phyloP scores from a whole-genome alignment of 1,140 invertebrate species.

The Sinonovacula constricta region DNA sequence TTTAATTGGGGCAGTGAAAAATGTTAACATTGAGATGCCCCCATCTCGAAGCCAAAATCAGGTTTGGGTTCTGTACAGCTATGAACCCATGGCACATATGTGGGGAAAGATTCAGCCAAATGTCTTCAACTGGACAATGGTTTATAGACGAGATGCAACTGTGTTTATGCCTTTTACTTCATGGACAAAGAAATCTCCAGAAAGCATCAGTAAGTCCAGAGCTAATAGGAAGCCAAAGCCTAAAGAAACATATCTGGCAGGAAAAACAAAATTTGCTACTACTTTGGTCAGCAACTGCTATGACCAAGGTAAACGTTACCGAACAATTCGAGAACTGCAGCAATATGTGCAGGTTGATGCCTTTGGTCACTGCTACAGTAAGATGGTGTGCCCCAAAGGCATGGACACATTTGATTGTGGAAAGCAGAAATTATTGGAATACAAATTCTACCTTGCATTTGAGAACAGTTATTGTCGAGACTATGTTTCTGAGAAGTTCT shows the following conservation, averaged over 20 bases:
- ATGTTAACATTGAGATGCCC: slow-evolving; percentile 23
- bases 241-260: no score
- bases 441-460: slow-evolving; percentile 9
- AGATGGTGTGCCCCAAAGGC: not conserved
- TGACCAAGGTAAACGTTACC: not conserved
- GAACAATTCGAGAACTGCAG: not conserved
- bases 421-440: not conserved
- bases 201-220: not conserved
- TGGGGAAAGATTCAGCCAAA: slow-evolving; percentile 43
- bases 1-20: slow-evolving; percentile 21
- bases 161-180: slow-evolving; percentile 32
- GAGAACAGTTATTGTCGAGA: slow-evolving; percentile 8
- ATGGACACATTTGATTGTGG: not conserved
- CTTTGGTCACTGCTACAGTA: not conserved
- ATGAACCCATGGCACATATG: slow-evolving; percentile 41
- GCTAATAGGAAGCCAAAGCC: slow-evolving; percentile 9
- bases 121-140: slow-evolving; percentile 44
- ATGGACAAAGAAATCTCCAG: slow-evolving; percentile 15
- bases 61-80: slow-evolving; percentile 35
- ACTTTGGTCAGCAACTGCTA: not conserved
- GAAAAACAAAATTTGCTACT: not conserved
- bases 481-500: slow-evolving; percentile 3
- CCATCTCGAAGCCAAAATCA: slow-evolving; percentile 21
- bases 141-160: slow-evolving; percentile 46
- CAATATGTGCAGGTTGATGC: slow-evolving; percentile 1